Evolutionary conservation across 2,797 vertebrate species (phyloP).

Genomic region (Poecilia wingei): DNA sequence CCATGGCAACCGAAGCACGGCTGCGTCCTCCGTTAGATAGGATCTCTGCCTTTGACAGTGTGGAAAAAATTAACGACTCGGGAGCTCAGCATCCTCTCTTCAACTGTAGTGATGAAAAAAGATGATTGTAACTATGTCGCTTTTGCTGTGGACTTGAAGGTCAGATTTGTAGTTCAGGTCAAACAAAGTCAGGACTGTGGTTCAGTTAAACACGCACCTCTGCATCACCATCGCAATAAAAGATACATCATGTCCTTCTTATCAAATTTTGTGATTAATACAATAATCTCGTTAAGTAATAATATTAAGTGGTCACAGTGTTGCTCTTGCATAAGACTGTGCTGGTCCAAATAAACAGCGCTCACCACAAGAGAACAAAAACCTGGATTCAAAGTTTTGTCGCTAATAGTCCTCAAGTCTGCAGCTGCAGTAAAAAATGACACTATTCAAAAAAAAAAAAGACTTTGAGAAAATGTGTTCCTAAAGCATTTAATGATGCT

Average conservation of each 20-base stretch:
- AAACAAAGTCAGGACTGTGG: neutral
- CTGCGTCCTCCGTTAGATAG: conserved; percentile 57
- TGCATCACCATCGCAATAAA: neutral
- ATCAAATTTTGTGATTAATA: neutral
- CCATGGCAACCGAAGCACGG: conserved; percentile 74
- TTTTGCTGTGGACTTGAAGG: neutral
- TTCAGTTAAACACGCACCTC: neutral
- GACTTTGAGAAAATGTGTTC: too few species aligned
- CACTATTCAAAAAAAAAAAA: neutral
- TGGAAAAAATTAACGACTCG: conserved; percentile 52
- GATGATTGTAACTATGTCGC: conserved; percentile 23
- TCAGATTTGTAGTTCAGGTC: conserved; percentile 18
- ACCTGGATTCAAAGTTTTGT: neutral
- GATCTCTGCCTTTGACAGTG: conserved; percentile 52
- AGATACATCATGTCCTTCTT: neutral
- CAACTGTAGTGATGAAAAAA: conserved; percentile 12
- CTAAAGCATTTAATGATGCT: neutral
- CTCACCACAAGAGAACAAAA: conserved; percentile 1
- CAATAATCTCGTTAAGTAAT: neutral
- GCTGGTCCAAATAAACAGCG: neutral
- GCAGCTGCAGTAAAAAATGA: neutral
- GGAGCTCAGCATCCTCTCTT: conserved; percentile 18
- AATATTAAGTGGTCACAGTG: neutral
- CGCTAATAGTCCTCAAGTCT: neutral
- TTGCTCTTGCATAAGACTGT: neutral